Evolutionary conservation across 2,797 vertebrate species (phyloP).

Genomic region (Leucoraja ocellata): DNA sequence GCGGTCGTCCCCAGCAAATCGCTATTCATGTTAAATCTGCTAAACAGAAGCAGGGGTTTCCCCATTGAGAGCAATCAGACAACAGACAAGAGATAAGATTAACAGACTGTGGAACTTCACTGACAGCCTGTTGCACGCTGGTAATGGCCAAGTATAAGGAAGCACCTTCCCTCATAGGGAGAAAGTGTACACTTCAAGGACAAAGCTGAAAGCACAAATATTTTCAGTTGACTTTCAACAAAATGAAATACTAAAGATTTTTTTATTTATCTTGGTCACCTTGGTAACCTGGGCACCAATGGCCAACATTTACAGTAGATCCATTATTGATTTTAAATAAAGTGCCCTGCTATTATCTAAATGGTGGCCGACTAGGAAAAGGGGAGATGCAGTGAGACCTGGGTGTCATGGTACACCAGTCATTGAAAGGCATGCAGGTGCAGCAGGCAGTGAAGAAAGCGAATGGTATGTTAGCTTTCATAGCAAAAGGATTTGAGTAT

Average conservation of each 20-base stretch:
- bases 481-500: no score
- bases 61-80: neutral
- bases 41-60: neutral
- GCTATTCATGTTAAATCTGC: neutral
- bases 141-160: neutral
- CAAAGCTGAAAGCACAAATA: neutral
- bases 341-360: no score
- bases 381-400: no score
- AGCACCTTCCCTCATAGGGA: neutral
- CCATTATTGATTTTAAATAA: no score
- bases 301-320: no score
- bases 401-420: no score
- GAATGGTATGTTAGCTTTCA: no score
- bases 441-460: no score
- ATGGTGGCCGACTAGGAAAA: no score
- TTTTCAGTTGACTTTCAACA: neutral
- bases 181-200: neutral
- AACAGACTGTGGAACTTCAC: neutral
- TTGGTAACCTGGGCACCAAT: no score
- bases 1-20: neutral
- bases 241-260: neutral
- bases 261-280: no score
- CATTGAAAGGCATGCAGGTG: no score
- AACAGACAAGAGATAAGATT: neutral
- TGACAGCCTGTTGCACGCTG: neutral